phyloP scores from a whole-genome alignment of 2,113 vertebrate genomes.

The Ochotona curzoniae region DNA sequence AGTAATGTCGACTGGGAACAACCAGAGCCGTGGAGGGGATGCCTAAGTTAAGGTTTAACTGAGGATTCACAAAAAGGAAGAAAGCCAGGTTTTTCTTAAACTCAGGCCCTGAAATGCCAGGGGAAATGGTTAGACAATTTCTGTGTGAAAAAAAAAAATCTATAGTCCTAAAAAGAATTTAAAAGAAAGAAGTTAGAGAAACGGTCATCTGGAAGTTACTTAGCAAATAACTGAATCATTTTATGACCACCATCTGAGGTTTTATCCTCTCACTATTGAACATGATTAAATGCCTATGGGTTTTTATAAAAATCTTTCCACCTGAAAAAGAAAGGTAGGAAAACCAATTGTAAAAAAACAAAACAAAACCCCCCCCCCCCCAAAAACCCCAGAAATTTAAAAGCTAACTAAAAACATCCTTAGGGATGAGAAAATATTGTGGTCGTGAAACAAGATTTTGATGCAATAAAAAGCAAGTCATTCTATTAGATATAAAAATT shows the following conservation, averaged over 20 bases:
- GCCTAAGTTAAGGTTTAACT: no score
- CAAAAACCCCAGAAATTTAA: background rate
- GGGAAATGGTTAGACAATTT: background rate
- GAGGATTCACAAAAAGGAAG: no score
- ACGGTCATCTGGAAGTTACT: background rate
- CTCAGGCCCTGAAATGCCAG: background rate
- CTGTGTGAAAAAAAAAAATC: background rate
- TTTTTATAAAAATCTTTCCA: background rate
- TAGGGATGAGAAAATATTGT: constrained; percentile 19
- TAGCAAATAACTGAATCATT: background rate
- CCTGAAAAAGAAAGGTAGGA: background rate
- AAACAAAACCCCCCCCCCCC: background rate
- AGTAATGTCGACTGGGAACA: background rate
- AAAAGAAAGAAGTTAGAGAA: background rate
- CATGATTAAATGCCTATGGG: background rate
- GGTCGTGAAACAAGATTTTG: constrained; percentile 39
- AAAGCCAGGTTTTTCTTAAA: background rate
- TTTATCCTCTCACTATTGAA: background rate
- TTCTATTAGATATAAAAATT: constrained; percentile 47
- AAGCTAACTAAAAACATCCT: constrained; percentile 26
- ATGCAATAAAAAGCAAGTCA: background rate
- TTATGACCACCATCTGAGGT: background rate
- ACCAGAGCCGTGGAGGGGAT: background rate
- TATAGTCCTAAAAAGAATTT: background rate
- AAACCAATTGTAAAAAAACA: background rate